These are phyloP conservation scores for Salarias fasciatus DNA, from an alignment of 2,797 vertebrate genomes.

Conservation along the genomic window DNA sequence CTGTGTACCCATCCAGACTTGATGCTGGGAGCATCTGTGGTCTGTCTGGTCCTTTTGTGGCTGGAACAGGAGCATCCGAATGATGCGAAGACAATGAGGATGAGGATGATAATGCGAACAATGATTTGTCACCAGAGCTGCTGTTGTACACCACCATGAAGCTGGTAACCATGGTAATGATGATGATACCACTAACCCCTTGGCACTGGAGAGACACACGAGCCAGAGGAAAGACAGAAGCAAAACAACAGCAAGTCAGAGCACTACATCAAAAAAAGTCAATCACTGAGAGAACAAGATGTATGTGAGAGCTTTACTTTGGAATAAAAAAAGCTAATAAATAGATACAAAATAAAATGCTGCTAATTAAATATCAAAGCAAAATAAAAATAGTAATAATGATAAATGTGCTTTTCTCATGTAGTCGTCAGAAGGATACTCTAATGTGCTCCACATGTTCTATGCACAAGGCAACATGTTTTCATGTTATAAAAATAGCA, in stretches of 20 bases:
- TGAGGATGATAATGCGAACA: slow-evolving; percentile 17
- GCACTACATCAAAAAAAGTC: not conserved
- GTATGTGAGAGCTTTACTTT: slow-evolving; percentile 1
- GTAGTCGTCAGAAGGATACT: too few species aligned
- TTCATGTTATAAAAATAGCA: slow-evolving; percentile 30
- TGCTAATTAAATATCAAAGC: slow-evolving; percentile 16
- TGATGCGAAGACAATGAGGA: slow-evolving; percentile 27
- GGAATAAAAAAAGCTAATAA: too few species aligned
- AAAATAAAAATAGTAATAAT: slow-evolving; percentile 25
- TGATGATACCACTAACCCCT: slow-evolving; percentile 89
- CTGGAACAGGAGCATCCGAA: slow-evolving; percentile 15
- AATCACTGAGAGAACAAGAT: not conserved
- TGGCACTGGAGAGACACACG: slow-evolving; percentile 83
- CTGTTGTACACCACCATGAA: slow-evolving; percentile 91
- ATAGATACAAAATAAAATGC: slow-evolving; percentile 13
- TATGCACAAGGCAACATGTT: slow-evolving; percentile 31
- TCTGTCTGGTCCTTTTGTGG: slow-evolving; percentile 40
- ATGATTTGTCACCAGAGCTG: slow-evolving; percentile 66
- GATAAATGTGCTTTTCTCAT: slow-evolving; percentile 47
- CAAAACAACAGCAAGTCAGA: slow-evolving; percentile 1
- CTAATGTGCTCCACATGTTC: slow-evolving; percentile 13
- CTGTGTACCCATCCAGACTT: slow-evolving; percentile 87
- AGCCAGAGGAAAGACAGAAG: not conserved
- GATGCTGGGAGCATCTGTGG: slow-evolving; percentile 50
- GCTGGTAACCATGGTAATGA: slow-evolving; percentile 91